Conservation (phyloP, 1,140 invertebrate species). For the Pomacea maculata region DNA sequence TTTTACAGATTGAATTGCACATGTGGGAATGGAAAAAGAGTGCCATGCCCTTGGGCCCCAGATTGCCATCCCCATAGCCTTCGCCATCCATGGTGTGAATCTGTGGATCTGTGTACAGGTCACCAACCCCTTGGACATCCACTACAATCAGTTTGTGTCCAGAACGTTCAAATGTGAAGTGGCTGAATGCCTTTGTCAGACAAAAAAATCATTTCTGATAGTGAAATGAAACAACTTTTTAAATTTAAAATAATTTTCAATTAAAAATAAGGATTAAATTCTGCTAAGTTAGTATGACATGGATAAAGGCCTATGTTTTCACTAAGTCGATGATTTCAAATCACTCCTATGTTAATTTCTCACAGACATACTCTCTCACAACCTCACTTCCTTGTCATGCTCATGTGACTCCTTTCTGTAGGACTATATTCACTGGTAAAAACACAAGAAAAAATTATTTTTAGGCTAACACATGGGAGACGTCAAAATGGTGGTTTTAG, state of each 20-base stretch:
- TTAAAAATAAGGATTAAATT: too few species aligned
- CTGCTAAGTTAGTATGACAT: too few species aligned
- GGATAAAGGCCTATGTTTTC: too few species aligned
- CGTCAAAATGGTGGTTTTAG: not conserved
- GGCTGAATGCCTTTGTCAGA: slow-evolving; percentile 69
- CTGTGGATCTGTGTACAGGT: slow-evolving; percentile 74
- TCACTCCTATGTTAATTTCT: too few species aligned
- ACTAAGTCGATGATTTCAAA: too few species aligned
- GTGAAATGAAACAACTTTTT: not conserved
- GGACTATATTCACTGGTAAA: too few species aligned
- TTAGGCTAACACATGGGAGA: too few species aligned
- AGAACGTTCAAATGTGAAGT: slow-evolving; percentile 74
- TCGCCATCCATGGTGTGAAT: slow-evolving; percentile 70
- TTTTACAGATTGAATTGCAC: slow-evolving; percentile 71
- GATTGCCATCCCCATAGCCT: slow-evolving; percentile 72
- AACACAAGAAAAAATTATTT: too few species aligned
- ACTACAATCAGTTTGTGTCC: slow-evolving; percentile 73
- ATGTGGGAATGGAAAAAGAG: slow-evolving; percentile 72
- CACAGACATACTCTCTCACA: too few species aligned
- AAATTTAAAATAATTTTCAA: not conserved
- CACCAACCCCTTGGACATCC: slow-evolving; percentile 75
- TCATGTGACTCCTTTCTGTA: too few species aligned
- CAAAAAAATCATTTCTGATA: not conserved
- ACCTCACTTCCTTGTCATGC: too few species aligned
- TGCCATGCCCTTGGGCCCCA: slow-evolving; percentile 72